Base-by-base conservation (phyloP, 2,888 invertebrate genomes). In the Amiota communis region DNA sequence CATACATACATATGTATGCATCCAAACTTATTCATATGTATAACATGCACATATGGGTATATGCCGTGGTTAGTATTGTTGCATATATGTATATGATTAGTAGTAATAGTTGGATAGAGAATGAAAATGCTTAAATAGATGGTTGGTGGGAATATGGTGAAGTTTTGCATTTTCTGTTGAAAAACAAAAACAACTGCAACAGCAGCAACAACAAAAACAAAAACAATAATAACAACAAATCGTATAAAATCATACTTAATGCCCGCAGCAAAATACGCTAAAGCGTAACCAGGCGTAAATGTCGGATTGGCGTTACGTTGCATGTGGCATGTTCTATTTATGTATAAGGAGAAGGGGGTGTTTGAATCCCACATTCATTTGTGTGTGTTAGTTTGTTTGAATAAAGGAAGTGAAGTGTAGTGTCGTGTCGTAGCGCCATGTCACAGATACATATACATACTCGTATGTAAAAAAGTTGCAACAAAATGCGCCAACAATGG, bases 181-280 rank as follows among this genome's bases (percentile, higher is more conserved):
- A n/a, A n/a, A n/a, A n/a, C n/a, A n/a, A n/a, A n/a, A n/a, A 23
- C 23, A 23, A 36, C 12, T 9, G 63, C 51, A 2, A 23, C 23
- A 23, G 23, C 3, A 23, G 3, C 23, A 23, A 23, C 23, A 23
- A 23, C 23, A 23, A 36, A 2, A 36, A 36, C 12, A 6, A 48
- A 49, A 49, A 15, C 15, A 53, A 59, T 20, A 59, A 20, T 17
- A 64, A 63, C 73, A 76, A 85, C 84, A 85, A 85, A 83, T 84
- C 86, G 83, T 80, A 85, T 81, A 85, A 83, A 83, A 86, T 84
- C 86, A 78, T 86, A 86, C 83, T 86, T 83, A 85, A 85, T 86
- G 86, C 86, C 86, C 86, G 86, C 84, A 86, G 79, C 82, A 46
- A 63, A 80, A 78, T 81, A 80, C 75, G 85, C 74, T 79, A 84